Conservation (phyloP, 2,113 vertebrate genomes). For the Pionites leucogaster region DNA sequence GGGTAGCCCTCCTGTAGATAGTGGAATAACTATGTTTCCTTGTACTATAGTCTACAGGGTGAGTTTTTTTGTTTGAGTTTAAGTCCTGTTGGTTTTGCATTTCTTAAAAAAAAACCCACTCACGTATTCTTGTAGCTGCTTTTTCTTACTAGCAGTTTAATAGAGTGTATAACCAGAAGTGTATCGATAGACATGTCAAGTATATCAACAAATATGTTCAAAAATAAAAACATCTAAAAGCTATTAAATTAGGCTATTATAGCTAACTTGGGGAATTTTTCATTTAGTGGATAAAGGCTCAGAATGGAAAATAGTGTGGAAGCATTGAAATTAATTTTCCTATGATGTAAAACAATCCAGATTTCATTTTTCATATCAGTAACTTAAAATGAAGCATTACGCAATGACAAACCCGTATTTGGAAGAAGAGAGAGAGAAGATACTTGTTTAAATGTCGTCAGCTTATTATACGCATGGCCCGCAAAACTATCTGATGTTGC, state of each 20-base stretch:
- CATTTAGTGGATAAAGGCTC: neutral
- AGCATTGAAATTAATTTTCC: neutral
- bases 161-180: neutral
- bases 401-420: neutral
- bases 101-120: neutral
- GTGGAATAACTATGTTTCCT: neutral
- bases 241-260: neutral
- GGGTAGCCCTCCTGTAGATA: conserved; percentile 42
- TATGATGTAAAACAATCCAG: neutral
- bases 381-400: neutral
- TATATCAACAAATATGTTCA: neutral
- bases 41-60: neutral
- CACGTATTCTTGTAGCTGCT: neutral
- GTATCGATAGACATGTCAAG: neutral
- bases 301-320: neutral
- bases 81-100: neutral
- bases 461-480: neutral
- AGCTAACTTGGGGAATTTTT: neutral
- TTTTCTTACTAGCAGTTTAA: neutral
- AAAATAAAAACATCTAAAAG: conserved; percentile 1
- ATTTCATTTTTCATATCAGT: neutral
- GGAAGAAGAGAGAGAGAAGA: neutral
- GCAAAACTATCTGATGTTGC: neutral
- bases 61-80: conserved; percentile 9
- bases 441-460: neutral